Base-by-base conservation (phyloP, 2,888 invertebrate genomes). In the Caenorhabditis angaria region DNA sequence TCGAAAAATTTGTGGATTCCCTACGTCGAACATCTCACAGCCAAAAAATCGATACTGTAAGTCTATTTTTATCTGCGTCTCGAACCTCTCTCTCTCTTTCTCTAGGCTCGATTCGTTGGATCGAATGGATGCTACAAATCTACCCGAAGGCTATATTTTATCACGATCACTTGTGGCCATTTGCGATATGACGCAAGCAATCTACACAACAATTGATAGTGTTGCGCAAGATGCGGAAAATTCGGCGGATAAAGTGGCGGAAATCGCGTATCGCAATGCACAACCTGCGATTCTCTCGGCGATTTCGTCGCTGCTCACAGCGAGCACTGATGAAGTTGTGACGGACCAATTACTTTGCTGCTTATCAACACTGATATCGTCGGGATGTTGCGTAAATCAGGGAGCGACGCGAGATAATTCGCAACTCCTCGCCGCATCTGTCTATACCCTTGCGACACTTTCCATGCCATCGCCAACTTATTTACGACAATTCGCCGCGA, bases 61-160 rank as follows among this genome's bases (percentile, higher is more conserved):
- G 76, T 41, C n/a, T 50, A 22, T 60, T 41, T 1, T n/a, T 29
- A 32, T 18, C n/a, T 12, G 32, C 32, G 54, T 35, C 10, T 10
- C 32, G 0, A 41, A 14, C 3, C 18, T 14, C 20, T 50, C 50
- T 12, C 14, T 20, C n/a, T 18, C 1, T 22, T 29, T 58, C 76
- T 89, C 65, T 88, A 94, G 95, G 87, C 91, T 97, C 88, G 99
- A 99, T 88, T 93, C 96, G 93, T 88, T 97, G 83, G 99, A 99
- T 87, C 94, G 96, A 88, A 91, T 93, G 22, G 97, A 99, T 85
- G 94, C 97, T 8, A 96, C 96, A 0, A 89, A 91, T 14, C 93
- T 97, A 79, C 94, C 94, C n/a, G 96, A 97, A 78, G 97, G 97
- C 0, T 99, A 97, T 89, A 95, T 96, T 4, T 93, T 99, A 70